These are phyloP conservation scores for Gallinago stenura DNA, from an alignment of 2,797 vertebrate species.

Conservation along the genomic window DNA sequence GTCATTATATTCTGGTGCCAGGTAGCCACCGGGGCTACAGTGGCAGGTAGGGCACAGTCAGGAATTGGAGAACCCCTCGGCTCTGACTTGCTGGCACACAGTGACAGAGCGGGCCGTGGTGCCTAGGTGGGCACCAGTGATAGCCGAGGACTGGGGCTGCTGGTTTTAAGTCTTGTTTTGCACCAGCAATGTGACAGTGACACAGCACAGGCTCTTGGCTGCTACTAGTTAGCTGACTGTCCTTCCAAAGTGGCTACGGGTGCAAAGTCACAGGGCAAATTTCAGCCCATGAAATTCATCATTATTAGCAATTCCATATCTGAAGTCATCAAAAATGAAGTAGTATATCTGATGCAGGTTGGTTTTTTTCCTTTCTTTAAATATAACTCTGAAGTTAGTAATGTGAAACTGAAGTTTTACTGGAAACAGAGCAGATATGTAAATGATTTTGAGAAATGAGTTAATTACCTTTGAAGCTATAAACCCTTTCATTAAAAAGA, in stretches of 20 bases:
- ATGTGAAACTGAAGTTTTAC: not conserved
- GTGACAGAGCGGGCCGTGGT: not conserved
- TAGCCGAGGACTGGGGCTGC: not conserved
- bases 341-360: accelerated
- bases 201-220: not conserved
- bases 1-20: not conserved
- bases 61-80: not conserved
- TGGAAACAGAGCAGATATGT: conserved; percentile 39
- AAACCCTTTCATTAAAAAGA: conserved; percentile 48
- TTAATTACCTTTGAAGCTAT: conserved; percentile 57
- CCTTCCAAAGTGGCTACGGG: not conserved
- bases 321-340: not conserved
- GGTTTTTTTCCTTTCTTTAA: not conserved
- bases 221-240: not conserved
- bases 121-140: not conserved
- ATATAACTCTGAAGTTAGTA: not conserved
- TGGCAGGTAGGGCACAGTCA: not conserved
- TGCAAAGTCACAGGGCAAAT: not conserved
- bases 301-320: not conserved
- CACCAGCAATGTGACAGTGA: accelerated
- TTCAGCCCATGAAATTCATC: not conserved
- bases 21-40: accelerated
- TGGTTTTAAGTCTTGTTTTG: not conserved
- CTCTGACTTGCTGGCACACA: not conserved
- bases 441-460: conserved; percentile 57